Conservation (phyloP, 92 coral and sea anemone genomes). For the Micromussa lordhowensis region DNA sequence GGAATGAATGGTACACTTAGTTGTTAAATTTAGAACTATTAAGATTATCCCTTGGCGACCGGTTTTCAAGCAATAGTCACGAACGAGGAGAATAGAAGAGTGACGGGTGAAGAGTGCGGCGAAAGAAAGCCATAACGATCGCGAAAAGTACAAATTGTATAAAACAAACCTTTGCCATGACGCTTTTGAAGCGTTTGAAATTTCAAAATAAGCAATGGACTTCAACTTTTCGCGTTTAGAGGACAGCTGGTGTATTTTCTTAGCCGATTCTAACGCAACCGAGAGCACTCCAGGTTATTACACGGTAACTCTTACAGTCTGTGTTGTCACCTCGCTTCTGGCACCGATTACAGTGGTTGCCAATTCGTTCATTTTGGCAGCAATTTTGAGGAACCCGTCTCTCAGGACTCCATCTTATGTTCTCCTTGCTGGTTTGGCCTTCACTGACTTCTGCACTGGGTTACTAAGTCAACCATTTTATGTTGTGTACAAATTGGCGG, state of each 20-base stretch:
- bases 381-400: background rate
- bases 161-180: too few species aligned
- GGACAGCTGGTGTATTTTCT: background rate
- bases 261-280: background rate
- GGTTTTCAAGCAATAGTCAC: too few species aligned
- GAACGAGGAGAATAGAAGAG: too few species aligned
- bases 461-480: background rate
- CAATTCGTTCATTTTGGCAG: background rate
- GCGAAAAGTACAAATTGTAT: too few species aligned
- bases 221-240: background rate
- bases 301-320: background rate
- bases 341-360: background rate
- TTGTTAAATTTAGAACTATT: too few species aligned
- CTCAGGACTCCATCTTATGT: constrained; percentile 7
- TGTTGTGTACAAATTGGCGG: background rate
- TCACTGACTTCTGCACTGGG: background rate
- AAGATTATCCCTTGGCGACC: too few species aligned
- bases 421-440: constrained; percentile 1
- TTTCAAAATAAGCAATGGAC: background rate
- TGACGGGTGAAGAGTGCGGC: too few species aligned
- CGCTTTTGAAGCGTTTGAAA: background rate
- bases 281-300: background rate
- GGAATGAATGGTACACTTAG: background rate
- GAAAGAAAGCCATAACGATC: too few species aligned
- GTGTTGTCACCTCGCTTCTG: background rate